These are phyloP conservation scores for Piezodorus guildinii DNA, from an alignment of 1,140 invertebrate genomes.

Conservation along the genomic window DNA sequence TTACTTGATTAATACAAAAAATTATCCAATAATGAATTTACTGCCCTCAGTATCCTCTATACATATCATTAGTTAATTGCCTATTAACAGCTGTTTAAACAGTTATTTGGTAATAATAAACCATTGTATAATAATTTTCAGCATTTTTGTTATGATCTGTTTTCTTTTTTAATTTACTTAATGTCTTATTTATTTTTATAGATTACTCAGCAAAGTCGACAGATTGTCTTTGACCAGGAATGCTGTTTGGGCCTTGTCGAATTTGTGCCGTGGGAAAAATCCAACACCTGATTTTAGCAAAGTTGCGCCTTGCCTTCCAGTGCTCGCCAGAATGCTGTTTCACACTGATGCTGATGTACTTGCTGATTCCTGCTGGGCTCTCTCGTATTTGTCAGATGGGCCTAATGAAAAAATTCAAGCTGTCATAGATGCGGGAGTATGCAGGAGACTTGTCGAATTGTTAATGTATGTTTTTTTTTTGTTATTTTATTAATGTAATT, in stretches of 20 bases:
- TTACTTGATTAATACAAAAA: no score
- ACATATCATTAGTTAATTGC: no score
- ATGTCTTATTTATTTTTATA: slow-evolving; percentile 35
- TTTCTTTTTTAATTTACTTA: no score
- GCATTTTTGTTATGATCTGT: no score
- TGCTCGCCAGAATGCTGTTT: slow-evolving; percentile 76
- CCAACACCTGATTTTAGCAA: slow-evolving; percentile 88
- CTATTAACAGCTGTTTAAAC: no score
- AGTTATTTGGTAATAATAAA: no score
- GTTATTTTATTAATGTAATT: no score
- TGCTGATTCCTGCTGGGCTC: slow-evolving; percentile 90
- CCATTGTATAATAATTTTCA: no score
- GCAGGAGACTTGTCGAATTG: slow-evolving; percentile 83
- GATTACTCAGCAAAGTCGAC: slow-evolving; percentile 67
- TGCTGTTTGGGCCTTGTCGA: slow-evolving; percentile 95
- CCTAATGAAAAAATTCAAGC: slow-evolving; percentile 97
- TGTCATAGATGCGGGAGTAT: slow-evolving; percentile 93
- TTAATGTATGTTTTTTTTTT: slow-evolving; percentile 55
- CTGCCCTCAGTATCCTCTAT: no score
- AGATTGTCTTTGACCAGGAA: slow-evolving; percentile 88
- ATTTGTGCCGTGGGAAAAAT: slow-evolving; percentile 92
- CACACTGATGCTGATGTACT: slow-evolving; percentile 84
- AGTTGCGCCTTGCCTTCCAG: slow-evolving; percentile 63
- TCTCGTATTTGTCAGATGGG: slow-evolving; percentile 89
- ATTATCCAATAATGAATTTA: no score